Evolutionary conservation across 1,140 invertebrate genomes (phyloP).

Genomic region (Drosophila kurseongensis): DNA sequence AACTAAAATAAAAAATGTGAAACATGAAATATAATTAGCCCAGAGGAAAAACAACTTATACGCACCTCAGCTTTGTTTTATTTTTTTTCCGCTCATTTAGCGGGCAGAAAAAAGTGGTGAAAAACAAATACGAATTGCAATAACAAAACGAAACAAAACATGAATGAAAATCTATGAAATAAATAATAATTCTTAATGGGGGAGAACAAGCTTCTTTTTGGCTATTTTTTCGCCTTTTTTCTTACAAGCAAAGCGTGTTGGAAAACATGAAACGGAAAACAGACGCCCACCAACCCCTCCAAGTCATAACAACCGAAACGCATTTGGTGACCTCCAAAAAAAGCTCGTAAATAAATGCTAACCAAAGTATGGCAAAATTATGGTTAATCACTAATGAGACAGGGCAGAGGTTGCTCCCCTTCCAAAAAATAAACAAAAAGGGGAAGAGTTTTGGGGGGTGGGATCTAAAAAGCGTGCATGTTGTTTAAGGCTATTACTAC

Average conservation of each 20-base stretch:
- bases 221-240: conserved; percentile 12
- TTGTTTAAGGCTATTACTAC: conserved; percentile 64
- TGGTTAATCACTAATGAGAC: conserved; percentile 75
- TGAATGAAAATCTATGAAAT: conserved; percentile 76
- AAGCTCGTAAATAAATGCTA: conserved; percentile 66
- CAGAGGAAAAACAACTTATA: conserved; percentile 26
- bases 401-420: conserved; percentile 27
- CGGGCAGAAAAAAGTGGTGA: conserved; percentile 17
- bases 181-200: conserved; percentile 69
- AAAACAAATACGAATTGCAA: conserved; percentile 30
- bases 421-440: conserved; percentile 1
- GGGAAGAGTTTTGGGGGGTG: conserved; percentile 3
- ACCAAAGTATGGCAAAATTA: conserved; percentile 52
- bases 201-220: background rate
- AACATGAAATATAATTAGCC: conserved; percentile 64
- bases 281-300: conserved; percentile 29
- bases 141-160: conserved; percentile 62
- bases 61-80: conserved; percentile 26
- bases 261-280: conserved; percentile 47
- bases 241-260: conserved; percentile 38
- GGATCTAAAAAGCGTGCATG: conserved; percentile 30
- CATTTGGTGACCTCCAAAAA: conserved; percentile 70
- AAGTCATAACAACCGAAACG: conserved; percentile 61
- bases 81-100: conserved; percentile 35
- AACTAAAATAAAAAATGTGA: conserved; percentile 36